phyloP scores from a whole-genome alignment of 2,888 invertebrate species.

The Rhingia rostrata region DNA sequence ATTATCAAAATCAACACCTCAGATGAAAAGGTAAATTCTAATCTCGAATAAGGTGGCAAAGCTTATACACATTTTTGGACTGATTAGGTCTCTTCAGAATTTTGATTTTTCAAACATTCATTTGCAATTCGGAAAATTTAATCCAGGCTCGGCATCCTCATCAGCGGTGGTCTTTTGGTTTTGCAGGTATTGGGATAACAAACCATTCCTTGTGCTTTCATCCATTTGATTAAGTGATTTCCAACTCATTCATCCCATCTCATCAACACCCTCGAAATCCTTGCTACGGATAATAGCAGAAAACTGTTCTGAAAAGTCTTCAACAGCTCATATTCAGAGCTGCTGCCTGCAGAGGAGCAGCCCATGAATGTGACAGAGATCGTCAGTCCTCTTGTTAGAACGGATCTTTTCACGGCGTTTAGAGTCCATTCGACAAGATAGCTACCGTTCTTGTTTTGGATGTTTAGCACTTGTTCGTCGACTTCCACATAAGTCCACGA shows the following conservation, averaged over 20 bases:
- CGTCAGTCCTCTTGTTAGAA: conserved; percentile 88
- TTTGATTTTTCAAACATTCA: no score
- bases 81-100: no score
- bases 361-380: conserved; percentile 96
- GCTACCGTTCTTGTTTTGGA: conserved; percentile 97
- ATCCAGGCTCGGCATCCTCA: no score
- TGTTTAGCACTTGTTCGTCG: conserved; percentile 96
- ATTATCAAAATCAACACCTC: no score
- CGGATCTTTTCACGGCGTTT: conserved; percentile 96
- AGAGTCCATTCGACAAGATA: conserved; percentile 98
- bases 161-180: no score
- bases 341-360: conserved; percentile 93
- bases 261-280: conserved; percentile 98
- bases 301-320: conserved; percentile 95
- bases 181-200: conserved; percentile 96
- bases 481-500: conserved; percentile 95
- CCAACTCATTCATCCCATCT: conserved; percentile 86
- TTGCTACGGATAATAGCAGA: conserved; percentile 97
- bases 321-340: conserved; percentile 94
- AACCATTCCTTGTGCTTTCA: conserved; percentile 96
- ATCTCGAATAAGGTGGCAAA: no score
- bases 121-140: no score
- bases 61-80: no score
- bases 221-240: conserved; percentile 98
- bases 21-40: no score